Percentiles rank a stretch among this genome's conserved stretches.
These are phyloP conservation scores for Bombylius discolor DNA, from an alignment of 2,888 invertebrate genomes.

Conservation along the genomic window DNA sequence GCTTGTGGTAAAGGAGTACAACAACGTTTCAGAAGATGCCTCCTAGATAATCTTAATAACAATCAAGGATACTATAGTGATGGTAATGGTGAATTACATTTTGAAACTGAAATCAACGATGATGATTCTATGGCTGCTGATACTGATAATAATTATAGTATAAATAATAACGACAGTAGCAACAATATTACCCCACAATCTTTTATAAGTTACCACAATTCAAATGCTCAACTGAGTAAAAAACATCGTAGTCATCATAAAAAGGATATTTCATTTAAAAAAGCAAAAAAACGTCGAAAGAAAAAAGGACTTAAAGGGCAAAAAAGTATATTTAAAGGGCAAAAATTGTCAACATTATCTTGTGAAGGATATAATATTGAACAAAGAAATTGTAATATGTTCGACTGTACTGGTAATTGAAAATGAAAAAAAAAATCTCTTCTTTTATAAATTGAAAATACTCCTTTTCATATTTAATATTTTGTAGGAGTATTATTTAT, in stretches of 20 bases:
- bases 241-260: neutral
- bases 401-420: slow-evolving; percentile 32
- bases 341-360: slow-evolving; percentile 27
- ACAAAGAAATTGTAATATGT: slow-evolving; percentile 36
- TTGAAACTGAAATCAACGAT: neutral
- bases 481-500: no score
- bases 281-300: slow-evolving; percentile 7
- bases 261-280: neutral
- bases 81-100: no score
- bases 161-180: neutral
- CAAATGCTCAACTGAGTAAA: neutral
- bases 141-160: neutral
- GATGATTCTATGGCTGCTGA: neutral
- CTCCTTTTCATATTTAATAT: no score
- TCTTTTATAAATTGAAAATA: neutral
- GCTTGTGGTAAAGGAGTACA: slow-evolving; percentile 37
- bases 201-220: neutral
- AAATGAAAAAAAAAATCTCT: neutral
- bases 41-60: slow-evolving; percentile 29
- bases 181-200: neutral
- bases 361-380: slow-evolving; percentile 37
- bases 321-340: neutral
- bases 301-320: neutral
- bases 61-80: neutral
- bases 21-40: slow-evolving; percentile 35